Conservation (phyloP, 2,113 vertebrate species). For the Plectropomus leopardus region DNA sequence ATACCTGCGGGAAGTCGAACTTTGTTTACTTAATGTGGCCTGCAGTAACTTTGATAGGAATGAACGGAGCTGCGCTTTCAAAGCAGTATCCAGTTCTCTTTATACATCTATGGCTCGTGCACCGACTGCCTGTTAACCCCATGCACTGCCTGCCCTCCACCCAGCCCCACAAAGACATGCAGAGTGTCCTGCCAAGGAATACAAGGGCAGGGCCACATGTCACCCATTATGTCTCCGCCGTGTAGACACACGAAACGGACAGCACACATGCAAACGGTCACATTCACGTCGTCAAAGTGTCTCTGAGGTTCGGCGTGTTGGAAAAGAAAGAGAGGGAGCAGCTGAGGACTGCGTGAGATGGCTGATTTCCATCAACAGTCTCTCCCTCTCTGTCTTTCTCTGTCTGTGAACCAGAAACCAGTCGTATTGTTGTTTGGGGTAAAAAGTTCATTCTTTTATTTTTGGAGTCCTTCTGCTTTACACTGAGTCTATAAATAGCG, state of each 20-base stretch:
- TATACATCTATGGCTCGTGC: too few relatives aligned
- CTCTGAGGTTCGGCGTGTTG: conserved; percentile 25
- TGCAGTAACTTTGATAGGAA: too few relatives aligned
- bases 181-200: conserved; percentile 87
- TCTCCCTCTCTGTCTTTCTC: conserved; percentile 42
- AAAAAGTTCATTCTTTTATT: conserved; percentile 81
- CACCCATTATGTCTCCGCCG: conserved; percentile 84
- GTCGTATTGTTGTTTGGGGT: conserved; percentile 75
- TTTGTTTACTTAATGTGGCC: too few relatives aligned
- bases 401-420: conserved; percentile 66
- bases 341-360: conserved; percentile 77
- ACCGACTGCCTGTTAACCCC: too few relatives aligned
- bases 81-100: too few relatives aligned
- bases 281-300: not conserved
- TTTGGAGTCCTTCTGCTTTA: conserved; percentile 71
- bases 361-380: conserved; percentile 76
- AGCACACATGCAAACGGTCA: conserved; percentile 19
- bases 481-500: conserved; percentile 70
- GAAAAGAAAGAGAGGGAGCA: conserved; percentile 67
- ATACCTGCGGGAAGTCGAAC: too few relatives aligned
- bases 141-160: too few relatives aligned
- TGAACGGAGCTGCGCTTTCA: too few relatives aligned
- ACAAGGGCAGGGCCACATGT: conserved; percentile 89
- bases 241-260: conserved; percentile 64
- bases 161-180: conserved; percentile 17